These are phyloP conservation scores for Drosophila neotestacea DNA, from an alignment of 2,888 invertebrate genomes.

Conservation along the genomic window DNA sequence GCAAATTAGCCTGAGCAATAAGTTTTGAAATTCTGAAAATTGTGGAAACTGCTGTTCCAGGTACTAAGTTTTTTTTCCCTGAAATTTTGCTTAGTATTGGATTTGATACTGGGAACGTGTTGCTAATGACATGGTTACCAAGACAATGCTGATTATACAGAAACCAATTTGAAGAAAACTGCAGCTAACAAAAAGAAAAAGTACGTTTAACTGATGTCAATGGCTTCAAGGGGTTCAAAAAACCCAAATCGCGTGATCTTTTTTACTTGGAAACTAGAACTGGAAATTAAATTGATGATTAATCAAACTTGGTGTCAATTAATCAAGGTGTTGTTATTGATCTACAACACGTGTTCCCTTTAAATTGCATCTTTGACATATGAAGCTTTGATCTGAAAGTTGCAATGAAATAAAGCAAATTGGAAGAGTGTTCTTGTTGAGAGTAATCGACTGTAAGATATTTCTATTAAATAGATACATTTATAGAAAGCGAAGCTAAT, in stretches of 20 bases:
- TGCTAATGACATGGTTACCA: conserved; percentile 44
- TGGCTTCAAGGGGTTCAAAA: conserved; percentile 63
- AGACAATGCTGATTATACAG: conserved; percentile 51
- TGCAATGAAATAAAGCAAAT: neutral
- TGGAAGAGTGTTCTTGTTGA: too few relatives aligned
- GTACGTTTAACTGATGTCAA: conserved; percentile 50
- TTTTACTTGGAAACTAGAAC: conserved; percentile 32
- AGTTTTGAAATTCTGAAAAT: conserved; percentile 11
- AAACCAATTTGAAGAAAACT: conserved; percentile 35
- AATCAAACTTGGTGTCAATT: conserved; percentile 48
- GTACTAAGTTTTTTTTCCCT: neutral
- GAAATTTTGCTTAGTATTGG: conserved; percentile 20
- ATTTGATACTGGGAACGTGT: conserved; percentile 8
- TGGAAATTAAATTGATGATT: conserved; percentile 37
- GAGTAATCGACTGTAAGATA: neutral
- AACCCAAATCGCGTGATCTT: conserved; percentile 63
- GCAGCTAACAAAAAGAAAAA: conserved; percentile 34
- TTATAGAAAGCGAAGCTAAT: neutral
- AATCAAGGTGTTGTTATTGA: conserved; percentile 17
- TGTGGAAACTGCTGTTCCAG: conserved; percentile 20
- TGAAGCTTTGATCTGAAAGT: neutral
- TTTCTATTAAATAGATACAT: neutral
- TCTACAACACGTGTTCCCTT: neutral
- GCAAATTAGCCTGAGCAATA: conserved; percentile 9
- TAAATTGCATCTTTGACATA: conserved; percentile 13